phyloP scores from a whole-genome alignment of 2,888 invertebrate species.

The Microctonus brassicae region DNA sequence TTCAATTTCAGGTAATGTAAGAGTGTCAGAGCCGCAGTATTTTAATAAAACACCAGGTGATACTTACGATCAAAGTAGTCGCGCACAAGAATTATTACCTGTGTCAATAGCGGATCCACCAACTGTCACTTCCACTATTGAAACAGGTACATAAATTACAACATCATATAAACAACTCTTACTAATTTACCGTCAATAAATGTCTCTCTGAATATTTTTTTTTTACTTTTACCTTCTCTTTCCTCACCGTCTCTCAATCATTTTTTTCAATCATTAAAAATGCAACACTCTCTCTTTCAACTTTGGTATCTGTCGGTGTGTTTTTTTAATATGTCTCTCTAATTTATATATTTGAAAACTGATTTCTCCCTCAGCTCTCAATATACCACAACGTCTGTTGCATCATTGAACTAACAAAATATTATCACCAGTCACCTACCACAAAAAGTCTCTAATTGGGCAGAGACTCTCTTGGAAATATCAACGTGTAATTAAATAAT shows the following conservation, averaged over 20 bases:
- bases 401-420: conserved; percentile 49
- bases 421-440: conserved; percentile 25
- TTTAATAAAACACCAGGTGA: conserved; percentile 33
- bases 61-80: conserved; percentile 58
- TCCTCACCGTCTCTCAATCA: conserved; percentile 24
- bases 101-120: conserved; percentile 61
- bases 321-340: conserved; percentile 34
- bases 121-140: conserved; percentile 40
- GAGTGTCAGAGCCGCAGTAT: not conserved
- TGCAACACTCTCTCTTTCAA: conserved; percentile 4
- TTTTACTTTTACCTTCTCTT: conserved; percentile 23
- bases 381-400: conserved; percentile 41
- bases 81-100: conserved; percentile 61
- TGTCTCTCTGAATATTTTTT: no score
- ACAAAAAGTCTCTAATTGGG: conserved; percentile 25
- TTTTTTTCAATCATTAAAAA: conserved; percentile 6
- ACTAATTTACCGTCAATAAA: conserved; percentile 33
- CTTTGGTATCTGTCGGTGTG: conserved; percentile 30
- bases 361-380: conserved; percentile 45
- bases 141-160: conserved; percentile 52
- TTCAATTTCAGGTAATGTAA: not conserved
- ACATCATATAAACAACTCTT: conserved; percentile 29
- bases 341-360: conserved; percentile 27
- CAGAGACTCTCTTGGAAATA: conserved; percentile 19
- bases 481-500: conserved; percentile 25